These are phyloP conservation scores for Chalcis sispes DNA, from an alignment of 2,888 invertebrate genomes.

Conservation along the genomic window DNA sequence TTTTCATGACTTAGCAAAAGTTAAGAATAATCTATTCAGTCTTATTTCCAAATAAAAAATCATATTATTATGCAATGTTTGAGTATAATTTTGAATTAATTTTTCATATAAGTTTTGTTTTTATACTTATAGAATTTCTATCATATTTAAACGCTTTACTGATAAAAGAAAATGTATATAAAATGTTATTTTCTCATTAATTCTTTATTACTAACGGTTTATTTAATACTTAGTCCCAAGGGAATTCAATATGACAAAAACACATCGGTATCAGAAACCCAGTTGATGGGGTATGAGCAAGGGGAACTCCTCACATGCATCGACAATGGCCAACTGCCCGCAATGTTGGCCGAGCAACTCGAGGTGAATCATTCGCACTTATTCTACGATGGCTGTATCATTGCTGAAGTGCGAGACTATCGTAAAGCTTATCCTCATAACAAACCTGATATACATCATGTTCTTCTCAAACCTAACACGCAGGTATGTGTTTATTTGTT, in stretches of 20 bases:
- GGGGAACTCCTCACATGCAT: conserved; percentile 91
- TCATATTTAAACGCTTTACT: too few relatives aligned
- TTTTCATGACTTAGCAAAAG: too few relatives aligned
- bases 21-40: too few relatives aligned
- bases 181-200: neutral
- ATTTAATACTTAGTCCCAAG: conserved; percentile 68
- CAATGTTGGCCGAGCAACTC: conserved; percentile 88
- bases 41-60: too few relatives aligned
- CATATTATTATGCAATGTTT: too few relatives aligned
- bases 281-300: conserved; percentile 92
- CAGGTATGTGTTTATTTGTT: conserved; percentile 79
- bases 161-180: neutral
- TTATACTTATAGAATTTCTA: neutral
- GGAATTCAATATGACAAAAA: conserved; percentile 78
- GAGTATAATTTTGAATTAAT: too few relatives aligned
- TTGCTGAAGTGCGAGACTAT: conserved; percentile 93
- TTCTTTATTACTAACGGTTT: neutral
- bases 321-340: conserved; percentile 93
- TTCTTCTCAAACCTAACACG: conserved; percentile 90
- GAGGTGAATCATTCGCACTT: conserved; percentile 90
- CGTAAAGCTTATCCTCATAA: conserved; percentile 87
- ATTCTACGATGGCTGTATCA: conserved; percentile 94
- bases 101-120: neutral
- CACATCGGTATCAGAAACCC: conserved; percentile 81
- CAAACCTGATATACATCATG: conserved; percentile 90